A percentile compares a stretch with the other conserved stretches of the same genome.
These are phyloP conservation scores for Atta texana DNA, from an alignment of 1,140 invertebrate genomes.

Conservation along the genomic window DNA sequence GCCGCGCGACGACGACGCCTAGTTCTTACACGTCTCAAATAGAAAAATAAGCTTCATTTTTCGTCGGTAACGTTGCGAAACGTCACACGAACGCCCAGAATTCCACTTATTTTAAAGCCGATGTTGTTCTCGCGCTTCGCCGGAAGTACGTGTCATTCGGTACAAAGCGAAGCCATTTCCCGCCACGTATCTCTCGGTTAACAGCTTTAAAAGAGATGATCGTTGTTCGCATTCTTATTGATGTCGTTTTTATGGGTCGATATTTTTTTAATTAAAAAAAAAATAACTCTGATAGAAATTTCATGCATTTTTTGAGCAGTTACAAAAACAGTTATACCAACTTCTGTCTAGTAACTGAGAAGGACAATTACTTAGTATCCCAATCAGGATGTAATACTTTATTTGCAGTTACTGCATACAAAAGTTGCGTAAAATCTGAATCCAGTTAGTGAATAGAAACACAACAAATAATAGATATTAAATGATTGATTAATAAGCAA, in stretches of 20 bases:
- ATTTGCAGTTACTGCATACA: too few relatives aligned
- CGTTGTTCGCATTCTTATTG: slow-evolving; percentile 15
- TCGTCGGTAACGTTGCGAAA: slow-evolving; percentile 30
- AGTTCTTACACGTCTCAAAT: slow-evolving; percentile 54
- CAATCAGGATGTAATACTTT: too few relatives aligned
- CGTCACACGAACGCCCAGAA: slow-evolving; percentile 45
- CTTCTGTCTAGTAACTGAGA: too few relatives aligned
- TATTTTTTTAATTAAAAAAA: not conserved
- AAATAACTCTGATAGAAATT: not conserved
- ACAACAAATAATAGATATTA: too few relatives aligned
- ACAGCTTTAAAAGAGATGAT: slow-evolving; percentile 37
- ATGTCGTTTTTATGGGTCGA: not conserved
- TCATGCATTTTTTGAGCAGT: too few relatives aligned
- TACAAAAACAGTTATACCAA: too few relatives aligned
- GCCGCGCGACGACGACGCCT: not conserved
- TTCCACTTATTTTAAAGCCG: slow-evolving; percentile 57
- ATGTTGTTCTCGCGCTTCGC: slow-evolving; percentile 47
- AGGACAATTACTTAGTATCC: too few relatives aligned
- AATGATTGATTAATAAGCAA: too few relatives aligned
- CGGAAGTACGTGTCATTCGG: slow-evolving; percentile 69
- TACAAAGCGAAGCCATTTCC: slow-evolving; percentile 73
- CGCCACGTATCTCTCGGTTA: slow-evolving; percentile 57
- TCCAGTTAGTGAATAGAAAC: too few relatives aligned
- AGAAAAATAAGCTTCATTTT: slow-evolving; percentile 61
- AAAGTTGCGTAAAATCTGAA: too few relatives aligned